Evolutionary conservation across 37 sponge, comb jelly and placozoan genomes (phyloP), one percentile per base, ranked within the genome.

Genomic region (Crambe crambe): DNA sequence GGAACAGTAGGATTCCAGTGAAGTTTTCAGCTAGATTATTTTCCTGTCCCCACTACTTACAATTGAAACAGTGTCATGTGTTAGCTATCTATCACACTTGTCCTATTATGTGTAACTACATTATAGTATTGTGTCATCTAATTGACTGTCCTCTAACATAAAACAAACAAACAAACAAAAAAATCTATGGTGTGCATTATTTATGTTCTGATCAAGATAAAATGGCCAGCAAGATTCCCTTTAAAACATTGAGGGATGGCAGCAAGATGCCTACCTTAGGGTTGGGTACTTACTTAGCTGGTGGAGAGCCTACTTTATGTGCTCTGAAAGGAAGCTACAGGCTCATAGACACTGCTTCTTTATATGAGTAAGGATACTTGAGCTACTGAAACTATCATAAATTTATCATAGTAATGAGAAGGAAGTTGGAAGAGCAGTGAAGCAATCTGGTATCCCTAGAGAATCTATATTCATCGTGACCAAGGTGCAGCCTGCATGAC

Each of bases 321-420:
- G 80, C 91, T n/a, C 66, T 94, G 10, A 37, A 90, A 42, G 56
- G 34, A 42, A 91, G 95, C 21, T 90, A 87, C 79, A 66, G 91
- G 42, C 81, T 87, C 56, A 58, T 94, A 23, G 95, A 94, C 68
- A 94, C 91, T 22, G 91, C 91, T 31, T 36, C 82, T 25, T 56
- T 77, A 0, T 94, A 94, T 70, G 57, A 38, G 85, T 85, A 58
- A 79, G 72, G 12, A 74, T 56, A 37, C 39, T 37, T 57, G 59
- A 58, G 37, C 34, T 5, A 39, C 20, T 42, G 23, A 63, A 40
- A 30, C 0, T 18, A 51, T 23, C n/a, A 76, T 61, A 1, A 81
- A 26, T 41, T 38, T 40, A 41, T 42, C 39, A 30, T 57, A 73
- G 74, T 9, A 76, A 76, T 60, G 76, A 76, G 59, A 62, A 58